Percentiles rank a stretch among this genome's conserved stretches.
These are phyloP conservation scores for Zaprionus vittiger DNA, from an alignment of 1,140 invertebrate genomes.

Conservation along the genomic window DNA sequence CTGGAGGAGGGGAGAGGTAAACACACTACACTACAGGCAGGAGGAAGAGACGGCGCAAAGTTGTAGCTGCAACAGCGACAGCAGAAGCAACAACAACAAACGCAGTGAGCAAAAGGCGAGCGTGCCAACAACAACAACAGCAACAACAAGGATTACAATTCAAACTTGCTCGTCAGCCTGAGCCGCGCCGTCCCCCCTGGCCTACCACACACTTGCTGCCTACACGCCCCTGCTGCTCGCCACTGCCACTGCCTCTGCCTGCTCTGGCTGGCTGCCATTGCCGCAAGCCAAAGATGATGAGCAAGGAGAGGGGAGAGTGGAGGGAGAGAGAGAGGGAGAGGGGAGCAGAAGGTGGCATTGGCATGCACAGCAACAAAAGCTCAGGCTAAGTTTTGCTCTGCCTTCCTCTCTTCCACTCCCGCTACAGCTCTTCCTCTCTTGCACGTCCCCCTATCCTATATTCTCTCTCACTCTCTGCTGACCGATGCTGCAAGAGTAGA, in stretches of 20 bases:
- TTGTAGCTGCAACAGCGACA: slow-evolving; percentile 52
- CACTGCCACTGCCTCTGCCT: too few species aligned
- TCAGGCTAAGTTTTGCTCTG: slow-evolving; percentile 55
- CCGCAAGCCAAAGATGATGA: slow-evolving; percentile 42
- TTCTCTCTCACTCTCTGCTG: slow-evolving; percentile 2
- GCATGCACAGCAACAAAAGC: slow-evolving; percentile 39
- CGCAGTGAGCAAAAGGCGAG: slow-evolving; percentile 53
- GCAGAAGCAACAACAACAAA: slow-evolving; percentile 12
- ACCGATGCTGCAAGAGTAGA: slow-evolving; percentile 51
- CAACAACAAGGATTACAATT: slow-evolving; percentile 75
- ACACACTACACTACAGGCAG: not conserved
- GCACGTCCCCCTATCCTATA: too few species aligned
- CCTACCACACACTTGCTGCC: not conserved
- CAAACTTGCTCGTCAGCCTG: slow-evolving; percentile 75
- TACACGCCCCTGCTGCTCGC: slow-evolving; percentile 1
- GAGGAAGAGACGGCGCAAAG: slow-evolving; percentile 41
- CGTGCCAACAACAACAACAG: slow-evolving; percentile 71
- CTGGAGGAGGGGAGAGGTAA: slow-evolving; percentile 1
- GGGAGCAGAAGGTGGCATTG: slow-evolving; percentile 65
- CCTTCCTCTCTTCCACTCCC: slow-evolving; percentile 5
- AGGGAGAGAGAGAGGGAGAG: slow-evolving; percentile 14
- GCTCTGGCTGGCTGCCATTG: slow-evolving; percentile 66
- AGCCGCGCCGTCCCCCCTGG: not conserved
- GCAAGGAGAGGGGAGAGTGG: slow-evolving; percentile 6
- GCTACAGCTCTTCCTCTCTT: slow-evolving; percentile 14